These are phyloP conservation scores for Harpalus rubripes DNA, from an alignment of 2,888 invertebrate genomes.

Conservation along the genomic window DNA sequence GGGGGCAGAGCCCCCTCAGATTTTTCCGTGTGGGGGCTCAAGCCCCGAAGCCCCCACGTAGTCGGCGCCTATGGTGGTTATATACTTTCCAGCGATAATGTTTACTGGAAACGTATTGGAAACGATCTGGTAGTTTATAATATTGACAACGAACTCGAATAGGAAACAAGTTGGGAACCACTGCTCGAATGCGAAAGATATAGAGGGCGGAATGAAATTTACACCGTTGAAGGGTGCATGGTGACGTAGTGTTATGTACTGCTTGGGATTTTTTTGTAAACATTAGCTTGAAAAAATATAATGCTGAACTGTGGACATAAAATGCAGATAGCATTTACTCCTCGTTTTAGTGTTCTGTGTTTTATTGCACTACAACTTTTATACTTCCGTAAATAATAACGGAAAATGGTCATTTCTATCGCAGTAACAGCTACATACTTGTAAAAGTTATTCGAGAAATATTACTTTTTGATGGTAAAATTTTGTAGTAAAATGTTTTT, in stretches of 20 bases:
- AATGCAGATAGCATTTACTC: conserved; percentile 36
- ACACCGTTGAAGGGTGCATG: conserved; percentile 28
- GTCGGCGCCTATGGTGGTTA: too few species aligned
- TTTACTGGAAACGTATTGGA: too few species aligned
- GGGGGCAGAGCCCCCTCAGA: too few species aligned
- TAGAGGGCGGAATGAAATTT: conserved; percentile 47
- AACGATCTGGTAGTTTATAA: too few species aligned
- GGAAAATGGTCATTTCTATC: background rate
- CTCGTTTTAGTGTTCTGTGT: conserved; percentile 1
- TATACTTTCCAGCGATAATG: too few species aligned
- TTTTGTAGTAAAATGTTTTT: background rate
- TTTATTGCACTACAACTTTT: conserved; percentile 29
- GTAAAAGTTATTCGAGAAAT: background rate
- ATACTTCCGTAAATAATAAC: conserved; percentile 19
- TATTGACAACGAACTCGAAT: too few species aligned
- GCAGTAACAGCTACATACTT: background rate
- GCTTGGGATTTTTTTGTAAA: conserved; percentile 33
- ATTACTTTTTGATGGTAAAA: background rate
- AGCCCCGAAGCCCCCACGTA: too few species aligned
- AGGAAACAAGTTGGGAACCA: background rate
- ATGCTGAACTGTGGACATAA: conserved; percentile 18
- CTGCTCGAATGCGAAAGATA: conserved; percentile 11
- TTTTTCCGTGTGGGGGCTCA: too few species aligned
- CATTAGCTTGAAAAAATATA: conserved; percentile 41
- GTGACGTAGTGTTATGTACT: conserved; percentile 37